Conservation (phyloP, 35 echinoderm and acorn worm species). For the Ophioderma brevispina region DNA sequence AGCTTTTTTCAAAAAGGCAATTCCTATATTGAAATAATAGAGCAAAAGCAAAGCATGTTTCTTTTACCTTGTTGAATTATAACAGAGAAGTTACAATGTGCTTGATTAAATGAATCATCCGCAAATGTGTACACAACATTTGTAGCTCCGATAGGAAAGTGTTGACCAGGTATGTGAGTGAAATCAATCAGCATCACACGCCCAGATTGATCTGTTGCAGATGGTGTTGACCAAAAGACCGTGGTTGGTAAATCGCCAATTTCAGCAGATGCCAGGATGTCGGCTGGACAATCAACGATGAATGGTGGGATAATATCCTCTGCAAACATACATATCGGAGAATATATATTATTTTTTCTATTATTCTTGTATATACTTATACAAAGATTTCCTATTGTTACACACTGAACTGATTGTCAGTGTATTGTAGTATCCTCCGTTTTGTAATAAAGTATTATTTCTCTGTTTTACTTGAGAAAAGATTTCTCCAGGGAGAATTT, state of each 20-base stretch:
- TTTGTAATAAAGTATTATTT: no score
- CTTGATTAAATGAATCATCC: background rate
- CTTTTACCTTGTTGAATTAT: background rate
- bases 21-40: no score
- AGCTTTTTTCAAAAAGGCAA: no score
- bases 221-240: background rate
- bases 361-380: no score
- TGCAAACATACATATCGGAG: background rate
- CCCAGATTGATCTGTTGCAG: background rate
- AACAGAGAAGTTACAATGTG: background rate
- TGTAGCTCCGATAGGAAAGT: background rate
- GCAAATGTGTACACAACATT: background rate
- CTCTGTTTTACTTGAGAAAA: no score
- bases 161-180: background rate
- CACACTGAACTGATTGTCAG: no score
- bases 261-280: background rate
- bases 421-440: no score
- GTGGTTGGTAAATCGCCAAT: background rate
- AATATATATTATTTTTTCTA: no score
- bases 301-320: constrained; percentile 16
- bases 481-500: no score
- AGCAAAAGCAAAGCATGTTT: background rate
- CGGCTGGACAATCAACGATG: background rate
- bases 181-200: background rate
- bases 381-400: no score